Evolutionary conservation across 2,888 invertebrate species (phyloP).

Genomic region (Linyphia triangularis): DNA sequence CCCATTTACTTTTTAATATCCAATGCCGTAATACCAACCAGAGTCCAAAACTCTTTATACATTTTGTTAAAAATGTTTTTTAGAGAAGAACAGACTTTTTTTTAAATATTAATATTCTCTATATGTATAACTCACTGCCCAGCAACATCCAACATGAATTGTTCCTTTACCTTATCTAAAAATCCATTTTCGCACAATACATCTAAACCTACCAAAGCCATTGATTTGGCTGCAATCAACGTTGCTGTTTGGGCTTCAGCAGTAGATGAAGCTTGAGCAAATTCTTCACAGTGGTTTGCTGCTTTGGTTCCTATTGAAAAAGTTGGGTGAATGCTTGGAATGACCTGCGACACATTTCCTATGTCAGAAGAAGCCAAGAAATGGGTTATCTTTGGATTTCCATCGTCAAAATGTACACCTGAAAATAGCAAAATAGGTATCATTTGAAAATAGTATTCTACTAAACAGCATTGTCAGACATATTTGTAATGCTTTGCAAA

Average conservation of each 20-base stretch:
- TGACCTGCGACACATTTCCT: conserved; percentile 79
- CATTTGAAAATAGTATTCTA: too few species aligned
- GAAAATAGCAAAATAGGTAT: background rate
- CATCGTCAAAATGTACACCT: conserved; percentile 75
- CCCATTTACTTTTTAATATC: too few species aligned
- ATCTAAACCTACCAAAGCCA: conserved; percentile 78
- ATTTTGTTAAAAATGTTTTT: too few species aligned
- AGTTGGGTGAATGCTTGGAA: conserved; percentile 79
- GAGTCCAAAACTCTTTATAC: too few species aligned
- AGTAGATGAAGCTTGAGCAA: conserved; percentile 77
- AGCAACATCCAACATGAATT: conserved; percentile 76
- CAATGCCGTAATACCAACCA: too few species aligned
- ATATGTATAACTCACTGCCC: background rate
- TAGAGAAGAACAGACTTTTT: too few species aligned
- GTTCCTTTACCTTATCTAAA: conserved; percentile 72
- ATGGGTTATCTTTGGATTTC: conserved; percentile 43
- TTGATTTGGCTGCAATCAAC: conserved; percentile 77
- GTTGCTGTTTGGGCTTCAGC: conserved; percentile 76
- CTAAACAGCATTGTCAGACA: too few species aligned
- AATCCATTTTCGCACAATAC: conserved; percentile 76
- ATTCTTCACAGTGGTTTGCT: conserved; percentile 78
- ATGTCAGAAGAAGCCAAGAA: conserved; percentile 79
- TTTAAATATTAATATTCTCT: too few species aligned
- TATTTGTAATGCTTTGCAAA: too few species aligned
- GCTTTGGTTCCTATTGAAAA: conserved; percentile 77